phyloP scores from a whole-genome alignment of 2,888 invertebrate species.

The Drosophila emarginata region DNA sequence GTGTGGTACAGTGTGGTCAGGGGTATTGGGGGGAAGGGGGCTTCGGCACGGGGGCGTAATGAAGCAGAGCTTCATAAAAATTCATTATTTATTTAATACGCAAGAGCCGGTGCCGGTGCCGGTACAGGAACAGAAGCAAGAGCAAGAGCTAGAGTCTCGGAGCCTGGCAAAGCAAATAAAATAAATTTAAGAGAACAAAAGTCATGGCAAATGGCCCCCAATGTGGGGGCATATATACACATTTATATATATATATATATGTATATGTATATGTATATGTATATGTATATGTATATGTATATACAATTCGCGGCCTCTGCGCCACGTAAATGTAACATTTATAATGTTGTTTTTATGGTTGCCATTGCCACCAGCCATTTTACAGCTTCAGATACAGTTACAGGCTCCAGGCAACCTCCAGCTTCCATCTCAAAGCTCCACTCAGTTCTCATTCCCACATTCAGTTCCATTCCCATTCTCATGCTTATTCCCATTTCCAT shows the following conservation, averaged over 20 bases:
- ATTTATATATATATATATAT: background rate
- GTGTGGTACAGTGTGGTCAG: background rate
- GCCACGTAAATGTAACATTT: slow-evolving; percentile 72
- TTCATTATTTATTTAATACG: slow-evolving; percentile 76
- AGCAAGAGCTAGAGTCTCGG: background rate
- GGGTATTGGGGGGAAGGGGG: background rate
- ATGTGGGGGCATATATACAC: background rate
- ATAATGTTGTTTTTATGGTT: slow-evolving; percentile 73
- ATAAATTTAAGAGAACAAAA: slow-evolving; percentile 62
- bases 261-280: background rate
- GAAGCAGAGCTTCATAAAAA: slow-evolving; percentile 75
- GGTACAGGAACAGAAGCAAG: background rate
- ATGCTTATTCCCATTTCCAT: background rate
- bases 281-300: background rate
- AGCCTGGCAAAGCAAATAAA: slow-evolving; percentile 60
- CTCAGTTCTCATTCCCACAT: slow-evolving; percentile 1
- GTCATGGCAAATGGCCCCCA: slow-evolving; percentile 33
- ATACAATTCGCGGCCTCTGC: slow-evolving; percentile 25
- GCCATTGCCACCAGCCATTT: slow-evolving; percentile 52
- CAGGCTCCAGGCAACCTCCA: slow-evolving; percentile 24
- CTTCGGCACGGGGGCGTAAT: slow-evolving; percentile 49
- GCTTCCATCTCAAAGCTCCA: slow-evolving; percentile 40
- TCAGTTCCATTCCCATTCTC: slow-evolving; percentile 1
- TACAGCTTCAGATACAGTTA: slow-evolving; percentile 37
- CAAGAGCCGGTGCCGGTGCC: slow-evolving; percentile 41